These are phyloP conservation scores for Drosophila leonis DNA, from an alignment of 2,888 invertebrate species.

Conservation along the genomic window DNA sequence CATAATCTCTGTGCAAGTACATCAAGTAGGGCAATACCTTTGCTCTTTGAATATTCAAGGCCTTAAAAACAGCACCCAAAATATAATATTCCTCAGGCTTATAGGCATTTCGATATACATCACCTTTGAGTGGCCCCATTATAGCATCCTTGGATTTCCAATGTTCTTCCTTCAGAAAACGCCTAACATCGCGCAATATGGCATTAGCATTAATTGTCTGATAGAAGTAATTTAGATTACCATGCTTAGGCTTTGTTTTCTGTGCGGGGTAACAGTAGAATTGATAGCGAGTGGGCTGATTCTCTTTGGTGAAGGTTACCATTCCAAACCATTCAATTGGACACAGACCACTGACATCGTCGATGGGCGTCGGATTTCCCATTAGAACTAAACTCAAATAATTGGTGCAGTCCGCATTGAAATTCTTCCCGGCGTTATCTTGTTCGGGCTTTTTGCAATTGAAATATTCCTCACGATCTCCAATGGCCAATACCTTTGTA, in stretches of 20 bases:
- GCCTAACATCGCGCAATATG: conserved; percentile 1
- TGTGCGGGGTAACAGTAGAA: not conserved
- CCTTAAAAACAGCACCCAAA: not conserved
- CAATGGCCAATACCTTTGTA: conserved; percentile 8
- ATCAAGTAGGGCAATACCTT: not conserved
- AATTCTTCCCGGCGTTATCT: not conserved
- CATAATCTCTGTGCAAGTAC: not conserved
- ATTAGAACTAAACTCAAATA: conserved; percentile 15
- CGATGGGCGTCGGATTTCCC: conserved; percentile 7
- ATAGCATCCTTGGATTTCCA: not conserved
- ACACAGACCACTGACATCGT: conserved; percentile 10
- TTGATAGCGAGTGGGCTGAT: conserved; percentile 28
- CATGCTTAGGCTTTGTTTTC: not conserved
- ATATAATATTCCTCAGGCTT: conserved; percentile 1
- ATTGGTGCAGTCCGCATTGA: not conserved
- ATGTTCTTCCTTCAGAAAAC: not conserved
- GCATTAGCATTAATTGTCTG: conserved; percentile 5
- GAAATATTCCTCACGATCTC: rapidly evolving
- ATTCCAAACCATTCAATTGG: conserved; percentile 14
- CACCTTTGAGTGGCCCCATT: not conserved
- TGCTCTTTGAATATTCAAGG: not conserved
- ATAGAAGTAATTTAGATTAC: not conserved
- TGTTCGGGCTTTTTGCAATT: not conserved
- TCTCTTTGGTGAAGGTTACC: not conserved
- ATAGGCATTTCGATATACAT: not conserved